Conservation (phyloP, 2,888 invertebrate genomes). For the Azorinus chamasolen region DNA sequence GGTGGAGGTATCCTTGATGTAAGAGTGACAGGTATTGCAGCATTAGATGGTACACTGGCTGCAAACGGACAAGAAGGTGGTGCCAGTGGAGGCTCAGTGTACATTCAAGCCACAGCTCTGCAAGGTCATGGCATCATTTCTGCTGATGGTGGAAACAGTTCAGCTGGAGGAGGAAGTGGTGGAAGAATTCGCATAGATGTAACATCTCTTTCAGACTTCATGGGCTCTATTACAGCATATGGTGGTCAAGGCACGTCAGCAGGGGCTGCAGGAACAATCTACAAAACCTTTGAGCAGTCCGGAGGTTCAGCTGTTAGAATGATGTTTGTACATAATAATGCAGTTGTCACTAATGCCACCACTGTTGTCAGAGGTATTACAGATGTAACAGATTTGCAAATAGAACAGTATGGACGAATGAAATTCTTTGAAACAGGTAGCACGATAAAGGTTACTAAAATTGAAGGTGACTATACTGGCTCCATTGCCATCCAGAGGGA, state of each 20-base stretch:
- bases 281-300: constrained; percentile 56
- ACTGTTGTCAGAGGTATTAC: constrained; percentile 42
- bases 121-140: constrained; percentile 71
- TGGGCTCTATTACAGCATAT: constrained; percentile 51
- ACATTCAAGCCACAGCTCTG: constrained; percentile 56
- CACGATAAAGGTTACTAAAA: constrained; percentile 33
- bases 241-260: constrained; percentile 63
- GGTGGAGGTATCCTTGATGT: constrained; percentile 73
- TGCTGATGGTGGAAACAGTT: constrained; percentile 67
- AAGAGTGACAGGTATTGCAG: constrained; percentile 29
- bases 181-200: constrained; percentile 67
- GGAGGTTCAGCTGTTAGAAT: constrained; percentile 50
- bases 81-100: constrained; percentile 40
- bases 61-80: constrained; percentile 60
- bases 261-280: constrained; percentile 76
- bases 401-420: constrained; percentile 44
- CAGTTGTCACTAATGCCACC: constrained; percentile 21
- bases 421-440: constrained; percentile 36
- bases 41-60: constrained; percentile 66
- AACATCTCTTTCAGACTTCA: constrained; percentile 53
- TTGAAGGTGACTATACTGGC: constrained; percentile 72
- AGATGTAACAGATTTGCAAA: constrained; percentile 47
- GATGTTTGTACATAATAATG: constrained; percentile 63
- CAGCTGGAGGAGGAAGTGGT: constrained; percentile 72
- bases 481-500: constrained; percentile 43